phyloP scores from a whole-genome alignment of 2,797 vertebrate species.

The Taenioides sp. region DNA sequence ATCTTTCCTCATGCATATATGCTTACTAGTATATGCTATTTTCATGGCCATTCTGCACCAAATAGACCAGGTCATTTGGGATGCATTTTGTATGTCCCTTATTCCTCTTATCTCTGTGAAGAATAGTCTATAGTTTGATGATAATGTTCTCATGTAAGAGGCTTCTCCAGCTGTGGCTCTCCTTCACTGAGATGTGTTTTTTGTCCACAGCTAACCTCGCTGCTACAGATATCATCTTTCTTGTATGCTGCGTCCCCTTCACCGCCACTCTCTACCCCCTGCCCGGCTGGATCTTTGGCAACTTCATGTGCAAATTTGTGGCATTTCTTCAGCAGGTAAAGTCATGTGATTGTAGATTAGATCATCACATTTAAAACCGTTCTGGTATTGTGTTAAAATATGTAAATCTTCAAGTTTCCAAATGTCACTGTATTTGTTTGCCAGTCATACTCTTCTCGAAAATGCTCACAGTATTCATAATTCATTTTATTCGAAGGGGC shows the following conservation, averaged over 20 bases:
- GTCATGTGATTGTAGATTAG: background rate
- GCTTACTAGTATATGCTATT: too few relatives aligned
- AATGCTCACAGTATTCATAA: too few relatives aligned
- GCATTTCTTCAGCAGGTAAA: constrained; percentile 84
- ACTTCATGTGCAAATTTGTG: constrained; percentile 86
- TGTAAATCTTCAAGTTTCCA: background rate
- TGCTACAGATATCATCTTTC: constrained; percentile 83
- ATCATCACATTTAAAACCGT: background rate
- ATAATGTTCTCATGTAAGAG: background rate
- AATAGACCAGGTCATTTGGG: background rate
- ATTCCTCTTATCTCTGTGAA: constrained; percentile 3
- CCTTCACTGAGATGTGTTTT: constrained; percentile 13
- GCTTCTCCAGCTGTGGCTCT: background rate
- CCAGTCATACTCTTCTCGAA: background rate
- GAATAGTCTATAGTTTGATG: background rate
- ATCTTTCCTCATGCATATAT: too few relatives aligned
- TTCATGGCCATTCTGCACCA: too few relatives aligned
- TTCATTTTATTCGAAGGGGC: too few relatives aligned
- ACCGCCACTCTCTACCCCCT: constrained; percentile 85
- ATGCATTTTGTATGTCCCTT: background rate
- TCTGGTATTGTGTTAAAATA: background rate
- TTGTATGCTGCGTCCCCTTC: constrained; percentile 85
- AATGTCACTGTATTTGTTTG: background rate
- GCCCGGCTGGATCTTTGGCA: constrained; percentile 84
- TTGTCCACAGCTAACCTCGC: constrained; percentile 79